Evolutionary conservation across 2,888 invertebrate species (phyloP).

Genomic region (Coenonympha glycerion): DNA sequence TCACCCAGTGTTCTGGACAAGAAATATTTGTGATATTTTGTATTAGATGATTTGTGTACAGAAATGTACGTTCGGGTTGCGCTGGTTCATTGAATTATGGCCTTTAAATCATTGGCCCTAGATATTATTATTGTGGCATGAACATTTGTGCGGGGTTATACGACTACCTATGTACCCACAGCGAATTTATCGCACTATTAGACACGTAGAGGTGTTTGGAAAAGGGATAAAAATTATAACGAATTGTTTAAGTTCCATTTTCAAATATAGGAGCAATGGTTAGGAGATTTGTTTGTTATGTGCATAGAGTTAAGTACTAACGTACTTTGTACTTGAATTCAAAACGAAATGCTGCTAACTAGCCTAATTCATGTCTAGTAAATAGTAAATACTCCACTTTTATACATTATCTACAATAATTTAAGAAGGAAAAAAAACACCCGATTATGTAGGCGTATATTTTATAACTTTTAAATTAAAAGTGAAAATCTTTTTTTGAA

Average conservation of each 20-base stretch:
- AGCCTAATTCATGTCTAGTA: no score
- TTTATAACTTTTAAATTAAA: no score
- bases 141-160: conserved; percentile 17
- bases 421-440: no score
- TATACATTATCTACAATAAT: no score
- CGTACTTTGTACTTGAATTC: no score
- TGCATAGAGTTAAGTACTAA: no score
- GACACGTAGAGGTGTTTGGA: conserved; percentile 18
- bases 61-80: conserved; percentile 38
- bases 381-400: no score
- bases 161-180: conserved; percentile 35
- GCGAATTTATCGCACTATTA: conserved; percentile 51
- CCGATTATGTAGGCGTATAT: no score
- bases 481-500: no score
- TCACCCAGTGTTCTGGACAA: conserved; percentile 68
- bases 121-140: conserved; percentile 18
- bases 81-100: conserved; percentile 20
- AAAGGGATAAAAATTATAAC: conserved; percentile 19
- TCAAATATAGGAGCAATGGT: no score
- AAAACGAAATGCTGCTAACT: no score
- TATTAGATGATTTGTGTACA: conserved; percentile 71
- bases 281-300: no score
- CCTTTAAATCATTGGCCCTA: conserved; percentile 13
- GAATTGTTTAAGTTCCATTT: not conserved
- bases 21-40: conserved; percentile 73